phyloP scores from a whole-genome alignment of 1,140 invertebrate genomes.

The Drosophila navojoa region DNA sequence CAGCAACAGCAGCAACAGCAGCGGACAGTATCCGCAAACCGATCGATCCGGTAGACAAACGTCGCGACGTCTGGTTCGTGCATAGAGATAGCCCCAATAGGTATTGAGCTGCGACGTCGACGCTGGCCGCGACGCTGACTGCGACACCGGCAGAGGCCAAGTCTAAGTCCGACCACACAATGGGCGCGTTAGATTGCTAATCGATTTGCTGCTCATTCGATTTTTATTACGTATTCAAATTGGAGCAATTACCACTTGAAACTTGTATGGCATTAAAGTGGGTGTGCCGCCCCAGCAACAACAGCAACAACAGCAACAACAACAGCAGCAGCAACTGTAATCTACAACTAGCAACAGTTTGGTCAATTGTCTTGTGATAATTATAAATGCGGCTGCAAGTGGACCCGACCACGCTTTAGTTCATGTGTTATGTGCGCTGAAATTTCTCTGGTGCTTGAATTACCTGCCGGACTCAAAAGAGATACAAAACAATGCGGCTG shows the following conservation, averaged over 20 bases:
- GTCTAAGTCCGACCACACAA: conserved; percentile 70
- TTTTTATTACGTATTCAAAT: conserved; percentile 82
- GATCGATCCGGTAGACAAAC: conserved; percentile 66
- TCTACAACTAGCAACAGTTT: conserved; percentile 53
- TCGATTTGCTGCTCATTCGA: conserved; percentile 81
- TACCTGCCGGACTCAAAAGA: conserved; percentile 73
- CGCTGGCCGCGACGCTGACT: background rate
- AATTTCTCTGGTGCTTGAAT: conserved; percentile 75
- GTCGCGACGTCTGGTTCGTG: conserved; percentile 70
- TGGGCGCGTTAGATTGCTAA: conserved; percentile 82
- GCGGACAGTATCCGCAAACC: conserved; percentile 68
- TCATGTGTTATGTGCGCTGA: conserved; percentile 56
- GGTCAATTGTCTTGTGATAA: conserved; percentile 75
- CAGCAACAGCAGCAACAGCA: conserved; percentile 15
- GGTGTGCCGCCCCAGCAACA: conserved; percentile 58
- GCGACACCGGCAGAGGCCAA: background rate
- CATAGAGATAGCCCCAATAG: conserved; percentile 26
- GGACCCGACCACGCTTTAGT: conserved; percentile 39
- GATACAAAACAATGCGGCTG: conserved; percentile 56
- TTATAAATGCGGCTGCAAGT: conserved; percentile 67
- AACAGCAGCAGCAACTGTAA: conserved; percentile 30
- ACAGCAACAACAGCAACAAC: conserved; percentile 8
- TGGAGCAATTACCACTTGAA: conserved; percentile 80
- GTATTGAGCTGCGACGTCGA: background rate
- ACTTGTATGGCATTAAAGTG: conserved; percentile 75